Conservation (phyloP, 2,888 invertebrate species). For the Andrena marginata region DNA sequence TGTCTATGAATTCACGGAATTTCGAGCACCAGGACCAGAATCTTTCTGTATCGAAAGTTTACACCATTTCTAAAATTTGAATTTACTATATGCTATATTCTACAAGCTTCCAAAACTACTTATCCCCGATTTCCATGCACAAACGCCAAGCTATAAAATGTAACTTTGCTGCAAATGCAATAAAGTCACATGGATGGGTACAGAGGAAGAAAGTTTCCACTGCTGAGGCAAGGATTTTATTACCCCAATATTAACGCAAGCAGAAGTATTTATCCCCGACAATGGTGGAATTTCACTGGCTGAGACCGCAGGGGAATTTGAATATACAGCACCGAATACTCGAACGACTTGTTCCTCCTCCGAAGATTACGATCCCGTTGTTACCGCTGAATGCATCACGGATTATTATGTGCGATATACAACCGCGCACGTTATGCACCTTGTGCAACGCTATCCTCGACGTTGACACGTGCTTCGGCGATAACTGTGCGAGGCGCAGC, state of each 20-base stretch:
- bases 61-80: neutral
- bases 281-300: conserved; percentile 42
- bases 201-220: conserved; percentile 9
- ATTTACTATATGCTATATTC: neutral
- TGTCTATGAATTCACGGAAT: conserved; percentile 10
- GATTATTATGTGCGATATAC: conserved; percentile 60
- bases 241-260: conserved; percentile 21
- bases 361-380: conserved; percentile 49
- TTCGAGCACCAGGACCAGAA: neutral
- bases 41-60: neutral
- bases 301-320: conserved; percentile 35
- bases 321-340: conserved; percentile 46
- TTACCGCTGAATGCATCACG: conserved; percentile 51
- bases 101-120: neutral
- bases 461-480: conserved; percentile 47
- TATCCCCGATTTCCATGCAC: neutral
- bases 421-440: conserved; percentile 51
- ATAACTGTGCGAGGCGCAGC: conserved; percentile 52
- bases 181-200: neutral
- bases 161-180: neutral
- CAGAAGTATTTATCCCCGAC: conserved; percentile 15
- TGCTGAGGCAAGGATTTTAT: conserved; percentile 10
- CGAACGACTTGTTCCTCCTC: conserved; percentile 2
- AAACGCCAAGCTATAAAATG: neutral
- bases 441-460: conserved; percentile 47